A percentile compares a stretch with the other conserved stretches of the same genome.
phyloP scores from a whole-genome alignment of 2,113 vertebrate genomes.

The Cranoglanis bouderius region DNA sequence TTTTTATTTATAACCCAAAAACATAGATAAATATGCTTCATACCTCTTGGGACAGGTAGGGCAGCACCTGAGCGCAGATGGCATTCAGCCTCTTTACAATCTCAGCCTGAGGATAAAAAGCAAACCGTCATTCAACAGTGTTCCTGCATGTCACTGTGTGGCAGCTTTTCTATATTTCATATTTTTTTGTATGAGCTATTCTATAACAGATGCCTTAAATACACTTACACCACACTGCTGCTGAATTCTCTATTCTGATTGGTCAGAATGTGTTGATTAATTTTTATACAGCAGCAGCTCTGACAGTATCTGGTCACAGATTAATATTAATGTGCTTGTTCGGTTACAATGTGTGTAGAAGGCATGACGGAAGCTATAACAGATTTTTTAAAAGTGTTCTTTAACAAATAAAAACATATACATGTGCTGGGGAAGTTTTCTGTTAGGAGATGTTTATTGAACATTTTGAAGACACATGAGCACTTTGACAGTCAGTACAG shows the following conservation, averaged over 20 bases:
- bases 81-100: slow-evolving; percentile 97
- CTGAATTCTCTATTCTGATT: not conserved
- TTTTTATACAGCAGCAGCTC: not conserved
- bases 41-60: slow-evolving; percentile 98
- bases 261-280: not conserved
- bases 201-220: not conserved
- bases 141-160: not conserved
- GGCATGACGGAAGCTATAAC: no score
- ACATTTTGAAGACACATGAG: no score
- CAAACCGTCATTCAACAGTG: not conserved
- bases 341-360: no score
- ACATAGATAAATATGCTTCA: not conserved
- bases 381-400: no score
- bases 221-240: not conserved
- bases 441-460: no score
- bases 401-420: no score
- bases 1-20: not conserved
- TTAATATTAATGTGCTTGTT: not conserved
- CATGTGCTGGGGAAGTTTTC: no score
- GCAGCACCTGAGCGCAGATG: slow-evolving; percentile 96
- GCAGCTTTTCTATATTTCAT: not conserved
- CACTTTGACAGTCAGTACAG: no score
- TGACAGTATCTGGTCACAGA: no score
- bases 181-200: not conserved
- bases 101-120: slow-evolving; percentile 79